Evolutionary conservation across 2,888 invertebrate species (phyloP), one percentile per base, ranked within the genome.

Genomic region (Acanthopleura granulata): DNA sequence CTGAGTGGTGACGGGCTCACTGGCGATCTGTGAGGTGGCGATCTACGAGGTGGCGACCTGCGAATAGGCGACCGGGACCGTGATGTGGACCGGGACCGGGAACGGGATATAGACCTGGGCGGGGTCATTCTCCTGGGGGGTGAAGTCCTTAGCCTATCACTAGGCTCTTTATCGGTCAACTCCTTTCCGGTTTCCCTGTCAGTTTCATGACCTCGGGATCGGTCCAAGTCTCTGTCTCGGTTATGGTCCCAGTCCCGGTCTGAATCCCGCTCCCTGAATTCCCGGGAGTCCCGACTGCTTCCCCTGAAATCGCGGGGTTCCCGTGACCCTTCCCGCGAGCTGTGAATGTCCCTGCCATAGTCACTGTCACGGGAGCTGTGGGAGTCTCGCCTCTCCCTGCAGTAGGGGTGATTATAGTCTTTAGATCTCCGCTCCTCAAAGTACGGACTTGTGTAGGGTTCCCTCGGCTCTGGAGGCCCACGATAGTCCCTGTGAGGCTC

Each of bases 361-460:
- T 81, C 83, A 22, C 79, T 76, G 6, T 83, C 82, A 16, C 81
- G 75, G 40, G 82, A 82, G 50, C 81, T 80, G 50, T 74, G 75
- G 3, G 76, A 73, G 0, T 75, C 74, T 22, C 76, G 30, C 18
- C 66, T 22, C 27, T 66, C 66, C 22, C 66, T 18, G 66, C 76
- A 80, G 51, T 79, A 76, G 16, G 77, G 61, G 27, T 75, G 73
- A 29, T 76, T 73, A 30, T 74, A 76, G 27, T 80, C 80, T 40
- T 77, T 75, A 14, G 79, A 79, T 14, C 82, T 71, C 6, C 78
- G 73, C 40, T 79, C 79, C 72, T 79, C 81, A 75, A 78, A 82
- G 4, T 79, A 66, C 6, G 66, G 22, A 6, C 25, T 27, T 16
- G 22, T 27, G 66, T 66, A 66, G 25, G 66, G 66, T 66, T 66